These are phyloP conservation scores for Alethe castanea DNA, from an alignment of 2,113 vertebrate species.

Conservation along the genomic window DNA sequence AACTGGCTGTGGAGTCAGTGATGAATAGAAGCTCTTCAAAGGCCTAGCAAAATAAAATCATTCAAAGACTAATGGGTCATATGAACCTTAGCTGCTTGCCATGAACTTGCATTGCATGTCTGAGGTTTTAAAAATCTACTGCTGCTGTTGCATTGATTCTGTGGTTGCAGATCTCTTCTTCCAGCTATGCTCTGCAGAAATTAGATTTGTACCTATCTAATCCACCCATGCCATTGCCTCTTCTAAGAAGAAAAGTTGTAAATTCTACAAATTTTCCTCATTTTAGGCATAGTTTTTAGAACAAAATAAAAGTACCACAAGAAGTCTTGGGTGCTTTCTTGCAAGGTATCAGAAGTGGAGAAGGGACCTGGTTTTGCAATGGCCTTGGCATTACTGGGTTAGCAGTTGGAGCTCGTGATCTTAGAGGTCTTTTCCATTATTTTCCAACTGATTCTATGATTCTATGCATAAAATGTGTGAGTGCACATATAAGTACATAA, in stretches of 20 bases:
- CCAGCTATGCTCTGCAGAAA: neutral
- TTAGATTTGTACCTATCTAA: neutral
- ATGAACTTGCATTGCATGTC: neutral
- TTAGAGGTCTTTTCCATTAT: neutral
- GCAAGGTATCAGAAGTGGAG: neutral
- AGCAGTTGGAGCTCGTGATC: neutral
- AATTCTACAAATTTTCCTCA: neutral
- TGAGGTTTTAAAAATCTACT: neutral
- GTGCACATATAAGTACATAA: neutral
- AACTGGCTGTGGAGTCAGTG: neutral
- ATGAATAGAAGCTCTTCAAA: constrained; percentile 26
- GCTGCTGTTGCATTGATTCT: neutral
- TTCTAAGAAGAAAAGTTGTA: neutral
- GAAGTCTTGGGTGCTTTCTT: neutral
- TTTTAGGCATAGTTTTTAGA: neutral
- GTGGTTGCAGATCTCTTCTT: neutral
- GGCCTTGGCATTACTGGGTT: neutral
- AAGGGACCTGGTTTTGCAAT: rapidly evolving
- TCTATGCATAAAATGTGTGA: neutral
- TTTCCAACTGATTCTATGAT: neutral
- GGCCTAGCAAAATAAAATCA: constrained; percentile 20
- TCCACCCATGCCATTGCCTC: neutral
- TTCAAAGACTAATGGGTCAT: constrained; percentile 1
- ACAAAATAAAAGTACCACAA: neutral
- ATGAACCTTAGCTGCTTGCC: neutral